These are phyloP conservation scores for Aplochiton taeniatus DNA, from an alignment of 2,797 vertebrate species.

Conservation along the genomic window DNA sequence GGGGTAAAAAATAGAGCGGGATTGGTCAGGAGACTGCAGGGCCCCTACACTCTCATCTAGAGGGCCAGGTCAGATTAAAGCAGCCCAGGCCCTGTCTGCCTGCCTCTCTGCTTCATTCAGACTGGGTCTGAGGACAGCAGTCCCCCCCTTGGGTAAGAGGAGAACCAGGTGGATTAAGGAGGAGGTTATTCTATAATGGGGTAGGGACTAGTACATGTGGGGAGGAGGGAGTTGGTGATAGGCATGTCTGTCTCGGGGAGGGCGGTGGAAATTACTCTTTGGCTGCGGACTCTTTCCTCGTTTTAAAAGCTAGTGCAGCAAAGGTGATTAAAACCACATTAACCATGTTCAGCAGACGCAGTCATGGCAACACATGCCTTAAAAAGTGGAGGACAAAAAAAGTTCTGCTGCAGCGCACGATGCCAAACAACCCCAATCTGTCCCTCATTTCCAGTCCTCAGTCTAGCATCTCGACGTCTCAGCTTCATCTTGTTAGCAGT, in stretches of 20 bases:
- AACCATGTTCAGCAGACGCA: too few species aligned
- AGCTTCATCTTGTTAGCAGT: too few species aligned
- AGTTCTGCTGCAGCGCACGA: too few species aligned
- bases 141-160: conserved; percentile 33
- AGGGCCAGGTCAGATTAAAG: conserved; percentile 74
- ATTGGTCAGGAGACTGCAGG: conserved; percentile 65
- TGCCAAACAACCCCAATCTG: too few species aligned
- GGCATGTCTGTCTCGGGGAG: conserved; percentile 25
- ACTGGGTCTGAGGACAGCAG: conserved; percentile 47
- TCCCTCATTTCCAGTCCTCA: too few species aligned
- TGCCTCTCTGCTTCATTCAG: conserved; percentile 31
- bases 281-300: too few species aligned
- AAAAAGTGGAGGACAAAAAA: too few species aligned
- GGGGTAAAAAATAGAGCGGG: conserved; percentile 48
- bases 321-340: too few species aligned
- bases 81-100: conserved; percentile 48
- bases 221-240: conserved; percentile 22
- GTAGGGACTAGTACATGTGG: conserved; percentile 47
- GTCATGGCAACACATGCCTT: too few species aligned
- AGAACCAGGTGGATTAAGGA: conserved; percentile 69
- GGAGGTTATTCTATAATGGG: conserved; percentile 57
- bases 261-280: conserved; percentile 41
- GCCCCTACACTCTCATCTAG: conserved; percentile 60
- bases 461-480: too few species aligned
- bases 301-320: too few species aligned